Evolutionary conservation across 2,113 vertebrate species (phyloP).

Genomic region (Abramis brama): DNA sequence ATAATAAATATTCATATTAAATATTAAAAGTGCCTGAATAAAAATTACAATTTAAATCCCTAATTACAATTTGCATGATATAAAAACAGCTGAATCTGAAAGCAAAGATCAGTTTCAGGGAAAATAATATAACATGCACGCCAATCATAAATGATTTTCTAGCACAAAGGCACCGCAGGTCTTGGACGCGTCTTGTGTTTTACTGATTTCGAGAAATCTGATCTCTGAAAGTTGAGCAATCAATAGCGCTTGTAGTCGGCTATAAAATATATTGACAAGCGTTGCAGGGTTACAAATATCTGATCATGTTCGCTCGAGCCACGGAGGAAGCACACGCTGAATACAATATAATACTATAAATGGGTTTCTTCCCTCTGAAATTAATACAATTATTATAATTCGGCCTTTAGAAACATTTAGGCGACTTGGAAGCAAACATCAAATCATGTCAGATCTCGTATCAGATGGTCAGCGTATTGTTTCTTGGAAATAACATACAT

Average conservation of each 20-base stretch:
- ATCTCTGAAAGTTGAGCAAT: conserved; percentile 60
- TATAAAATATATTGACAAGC: conserved; percentile 69
- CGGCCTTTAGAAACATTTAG: not conserved
- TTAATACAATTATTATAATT: not conserved
- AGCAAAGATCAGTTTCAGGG: conserved; percentile 18
- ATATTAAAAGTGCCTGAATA: too few relatives aligned
- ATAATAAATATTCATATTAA: too few relatives aligned
- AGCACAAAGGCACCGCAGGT: conserved; percentile 5
- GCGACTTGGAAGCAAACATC: not conserved
- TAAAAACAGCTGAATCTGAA: not conserved
- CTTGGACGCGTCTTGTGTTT: conserved; percentile 12
- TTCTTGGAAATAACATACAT: not conserved
- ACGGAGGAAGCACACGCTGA: conserved; percentile 18
- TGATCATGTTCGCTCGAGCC: conserved; percentile 47
- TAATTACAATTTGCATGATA: too few relatives aligned
- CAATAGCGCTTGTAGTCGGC: conserved; percentile 68
- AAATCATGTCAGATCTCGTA: not conserved
- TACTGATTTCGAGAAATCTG: conserved; percentile 59
- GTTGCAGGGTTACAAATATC: conserved; percentile 47
- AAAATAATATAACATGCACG: not conserved
- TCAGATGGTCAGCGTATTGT: not conserved
- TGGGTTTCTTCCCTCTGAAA: not conserved
- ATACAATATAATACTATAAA: not conserved
- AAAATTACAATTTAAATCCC: too few relatives aligned
- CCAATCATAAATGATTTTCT: conserved; percentile 24